A percentile compares a stretch with the other conserved stretches of the same genome.
These are phyloP conservation scores for Biston stratarius DNA, from an alignment of 2,888 invertebrate species.

Conservation along the genomic window DNA sequence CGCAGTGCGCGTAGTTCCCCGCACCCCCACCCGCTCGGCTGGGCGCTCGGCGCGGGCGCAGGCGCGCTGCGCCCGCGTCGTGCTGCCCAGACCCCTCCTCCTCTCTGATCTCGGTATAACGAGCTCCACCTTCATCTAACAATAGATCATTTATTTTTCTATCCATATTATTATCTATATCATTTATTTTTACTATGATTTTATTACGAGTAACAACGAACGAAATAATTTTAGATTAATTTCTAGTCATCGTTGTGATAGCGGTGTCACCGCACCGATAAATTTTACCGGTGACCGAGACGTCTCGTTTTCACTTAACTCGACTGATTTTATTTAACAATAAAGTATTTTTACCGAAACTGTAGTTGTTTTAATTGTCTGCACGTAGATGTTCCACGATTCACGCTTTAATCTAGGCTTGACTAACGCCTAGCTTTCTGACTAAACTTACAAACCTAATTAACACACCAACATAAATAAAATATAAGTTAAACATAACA, in stretches of 20 bases:
- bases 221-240: constrained; percentile 63
- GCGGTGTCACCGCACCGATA: constrained; percentile 60
- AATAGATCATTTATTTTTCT: constrained; percentile 77
- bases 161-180: constrained; percentile 61
- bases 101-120: constrained; percentile 85
- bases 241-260: constrained; percentile 76
- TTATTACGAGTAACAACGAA: constrained; percentile 66
- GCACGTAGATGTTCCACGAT: constrained; percentile 70
- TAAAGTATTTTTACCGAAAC: constrained; percentile 78
- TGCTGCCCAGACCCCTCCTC: constrained; percentile 59
- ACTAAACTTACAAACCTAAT: constrained; percentile 62
- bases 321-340: constrained; percentile 84
- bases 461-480: constrained; percentile 58
- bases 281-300: constrained; percentile 71
- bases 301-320: constrained; percentile 79
- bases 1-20: constrained; percentile 85
- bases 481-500: constrained; percentile 40
- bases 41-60: constrained; percentile 61
- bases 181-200: constrained; percentile 65
- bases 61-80: constrained; percentile 60
- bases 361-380: constrained; percentile 79
- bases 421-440: constrained; percentile 76
- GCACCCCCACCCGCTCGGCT: constrained; percentile 51
- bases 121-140: constrained; percentile 72
- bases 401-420: constrained; percentile 77